phyloP scores from a whole-genome alignment of 2,113 vertebrate genomes.

The Pseudopipra pipra region DNA sequence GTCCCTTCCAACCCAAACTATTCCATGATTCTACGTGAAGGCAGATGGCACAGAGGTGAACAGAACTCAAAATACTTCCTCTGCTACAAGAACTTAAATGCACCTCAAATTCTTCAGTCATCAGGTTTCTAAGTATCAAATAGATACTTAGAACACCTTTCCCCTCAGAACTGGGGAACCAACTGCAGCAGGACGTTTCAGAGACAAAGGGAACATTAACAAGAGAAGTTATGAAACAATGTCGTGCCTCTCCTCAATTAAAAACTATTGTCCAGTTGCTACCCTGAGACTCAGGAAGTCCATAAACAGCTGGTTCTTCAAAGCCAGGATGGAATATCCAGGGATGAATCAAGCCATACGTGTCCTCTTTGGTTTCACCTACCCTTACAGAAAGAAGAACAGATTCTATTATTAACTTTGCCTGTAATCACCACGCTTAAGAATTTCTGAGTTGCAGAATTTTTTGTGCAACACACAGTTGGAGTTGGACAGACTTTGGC shows the following conservation, averaged over 20 bases:
- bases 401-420: background rate
- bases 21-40: background rate
- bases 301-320: background rate
- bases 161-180: background rate
- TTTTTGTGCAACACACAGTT: background rate
- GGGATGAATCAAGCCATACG: background rate
- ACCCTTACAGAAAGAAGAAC: background rate
- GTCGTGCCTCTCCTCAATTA: background rate
- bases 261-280: background rate
- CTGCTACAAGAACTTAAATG: background rate
- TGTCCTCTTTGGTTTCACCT: background rate
- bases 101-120: background rate
- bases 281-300: background rate
- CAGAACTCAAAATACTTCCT: background rate
- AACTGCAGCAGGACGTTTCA: background rate
- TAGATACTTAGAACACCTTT: background rate
- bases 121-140: background rate
- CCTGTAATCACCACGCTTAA: background rate
- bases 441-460: background rate
- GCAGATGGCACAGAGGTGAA: rapidly evolving
- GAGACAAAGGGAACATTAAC: background rate
- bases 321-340: background rate
- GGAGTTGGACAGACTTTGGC: background rate
- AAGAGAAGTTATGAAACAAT: background rate
- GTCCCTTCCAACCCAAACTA: background rate